Base-by-base conservation (phyloP, 2,113 vertebrate species). In the Rhombomys opimus region DNA sequence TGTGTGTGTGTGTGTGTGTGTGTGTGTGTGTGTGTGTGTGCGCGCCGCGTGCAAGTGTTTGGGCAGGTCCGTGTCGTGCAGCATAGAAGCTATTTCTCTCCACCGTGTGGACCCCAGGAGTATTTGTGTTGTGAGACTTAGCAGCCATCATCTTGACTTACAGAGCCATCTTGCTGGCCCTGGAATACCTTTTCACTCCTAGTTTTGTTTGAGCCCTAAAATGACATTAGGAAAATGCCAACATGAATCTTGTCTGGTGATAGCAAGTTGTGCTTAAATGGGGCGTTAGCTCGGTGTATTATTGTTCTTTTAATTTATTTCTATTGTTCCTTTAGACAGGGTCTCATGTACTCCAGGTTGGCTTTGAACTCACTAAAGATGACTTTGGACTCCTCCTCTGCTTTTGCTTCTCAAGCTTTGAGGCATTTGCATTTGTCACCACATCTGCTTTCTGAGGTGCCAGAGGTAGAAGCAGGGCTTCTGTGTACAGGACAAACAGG, bases 181-280 rank as follows among this genome's bases (percentile, higher is more conserved):
- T 65, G 73, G 61, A 95, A 46, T 10, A 86, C 54, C 59, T 93
- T 86, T 87, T 22, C 70, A 7, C 15, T 81, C 32, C 50, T 77
- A 57, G 35, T 91, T 95, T 78, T 92, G 27, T 91, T 95, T 57
- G 82, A 87, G 73, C 17, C 30, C 86, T 84, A 82, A 35, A 91
- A 95, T 46, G 20, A 54, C 81, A 20, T 52, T 82, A 59, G n/a
- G n/a, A 89, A 87, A 87, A 75, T 35, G 81, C 54, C 57, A 52
- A 52, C 35, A 52, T 38, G 30, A 78, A 70, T 54, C 27, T 25
- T 38, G 46, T 46, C 88, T 87, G 88, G 84, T 23, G 41, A 54
- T 59, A 63, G 2, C 7, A 72, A 13, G 77, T 46, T 23, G 20
- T 30, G 15, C 18, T 25, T 38, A 63, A 67, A 15, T 22, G 52